Evolutionary conservation across 2,113 vertebrate genomes (phyloP).

Genomic region (Edolisoma coerulescens): DNA sequence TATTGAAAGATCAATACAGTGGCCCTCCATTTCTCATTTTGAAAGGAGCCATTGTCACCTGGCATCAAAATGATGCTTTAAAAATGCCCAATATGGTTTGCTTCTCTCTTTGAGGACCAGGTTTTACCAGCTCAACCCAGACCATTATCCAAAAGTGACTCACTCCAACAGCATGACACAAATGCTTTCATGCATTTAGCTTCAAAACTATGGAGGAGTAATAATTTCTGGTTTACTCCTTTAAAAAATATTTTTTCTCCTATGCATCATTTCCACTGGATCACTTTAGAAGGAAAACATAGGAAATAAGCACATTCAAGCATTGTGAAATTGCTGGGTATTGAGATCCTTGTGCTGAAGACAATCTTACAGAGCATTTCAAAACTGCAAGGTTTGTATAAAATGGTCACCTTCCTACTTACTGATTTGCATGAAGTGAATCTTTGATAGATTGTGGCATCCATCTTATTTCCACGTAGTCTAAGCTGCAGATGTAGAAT

Average conservation of each 20-base stretch:
- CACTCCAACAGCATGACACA: background rate
- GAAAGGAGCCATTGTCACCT: background rate
- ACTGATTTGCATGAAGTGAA: background rate
- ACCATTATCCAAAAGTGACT: background rate
- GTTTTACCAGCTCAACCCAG: background rate
- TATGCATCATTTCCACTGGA: background rate
- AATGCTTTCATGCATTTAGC: background rate
- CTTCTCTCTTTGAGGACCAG: background rate
- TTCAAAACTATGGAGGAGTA: background rate
- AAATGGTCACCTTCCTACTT: background rate
- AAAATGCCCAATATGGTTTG: background rate
- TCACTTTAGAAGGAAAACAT: background rate
- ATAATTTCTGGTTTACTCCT: background rate
- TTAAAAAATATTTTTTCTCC: background rate
- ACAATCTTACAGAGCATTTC: background rate
- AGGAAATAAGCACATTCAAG: background rate
- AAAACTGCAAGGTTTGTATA: background rate
- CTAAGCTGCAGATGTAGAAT: background rate
- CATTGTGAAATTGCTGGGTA: background rate
- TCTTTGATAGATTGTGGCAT: background rate
- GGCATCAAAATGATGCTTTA: background rate
- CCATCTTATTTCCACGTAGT: background rate
- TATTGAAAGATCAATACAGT: background rate
- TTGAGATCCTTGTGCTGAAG: background rate
- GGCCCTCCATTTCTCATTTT: background rate